Evolutionary conservation across 2,888 invertebrate species (phyloP), one percentile per base, ranked within the genome.

Genomic region (Lasioglossum calceatum): DNA sequence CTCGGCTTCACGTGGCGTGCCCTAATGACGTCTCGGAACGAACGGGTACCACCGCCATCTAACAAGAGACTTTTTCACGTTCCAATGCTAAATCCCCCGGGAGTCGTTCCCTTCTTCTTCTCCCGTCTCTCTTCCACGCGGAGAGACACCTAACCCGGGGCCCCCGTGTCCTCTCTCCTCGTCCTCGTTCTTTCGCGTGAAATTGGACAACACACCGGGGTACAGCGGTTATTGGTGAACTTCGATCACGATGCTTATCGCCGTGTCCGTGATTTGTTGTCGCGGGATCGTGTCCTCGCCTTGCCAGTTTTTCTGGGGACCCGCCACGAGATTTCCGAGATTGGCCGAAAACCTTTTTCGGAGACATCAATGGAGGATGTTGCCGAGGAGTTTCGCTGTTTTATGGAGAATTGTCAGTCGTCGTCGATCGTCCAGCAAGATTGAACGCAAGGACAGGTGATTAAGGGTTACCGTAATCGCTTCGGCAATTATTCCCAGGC

Each of bases 11-110:
- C 93, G 93, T 94, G 93, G 93, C 92, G 94, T 93, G 94, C 94
- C 91, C 94, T 95, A 95, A 95, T 94, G 95, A 94, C 94, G 95
- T 95, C 94, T 92, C 90, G 89, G 92, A 92, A 93, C 92, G 92
- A 92, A 92, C 91, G 90, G 92, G 92, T 90, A 92, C 90, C 90
- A 90, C 93, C 91, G 91, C 93, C 92, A 91, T 94, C 92, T 94
- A 94, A 93, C 93, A 92, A 94, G 94, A 93, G 90, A 91, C 90
- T 92, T 93, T 92, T 92, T 93, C 92, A 91, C 94, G 93, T 94
- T 93, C 93, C 93, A 94, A 94, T 94, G 94, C 93, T 94, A 94
- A 70, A 94, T 94, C 93, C 94, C 86, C 84, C 88, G 77, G 88
- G 87, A 89, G 79, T 87, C 89, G 82, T 90, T 82, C 86, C 80